A percentile compares a stretch with the other conserved stretches of the same genome.
phyloP scores from a whole-genome alignment of 2,888 invertebrate genomes.

The Tethea ocularis region DNA sequence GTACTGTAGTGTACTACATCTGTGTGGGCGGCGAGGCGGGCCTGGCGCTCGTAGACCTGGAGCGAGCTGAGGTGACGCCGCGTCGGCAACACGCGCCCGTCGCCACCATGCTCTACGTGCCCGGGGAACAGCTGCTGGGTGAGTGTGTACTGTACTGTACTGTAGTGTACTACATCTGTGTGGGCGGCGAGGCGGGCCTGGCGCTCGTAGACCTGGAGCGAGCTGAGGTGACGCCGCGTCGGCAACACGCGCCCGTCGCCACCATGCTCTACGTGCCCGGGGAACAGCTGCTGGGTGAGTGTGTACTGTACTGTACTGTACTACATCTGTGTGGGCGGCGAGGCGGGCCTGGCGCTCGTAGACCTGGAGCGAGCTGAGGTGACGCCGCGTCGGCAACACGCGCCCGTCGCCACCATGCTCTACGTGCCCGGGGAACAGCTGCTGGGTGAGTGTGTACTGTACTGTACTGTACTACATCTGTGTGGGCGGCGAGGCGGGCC shows the following conservation, averaged over 20 bases:
- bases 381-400: conserved; percentile 89
- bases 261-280: conserved; percentile 87
- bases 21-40: conserved; percentile 96
- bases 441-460: conserved; percentile 93
- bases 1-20: conserved; percentile 92
- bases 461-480: conserved; percentile 91
- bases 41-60: conserved; percentile 96
- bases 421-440: conserved; percentile 94
- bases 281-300: conserved; percentile 94
- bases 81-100: conserved; percentile 85
- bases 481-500: conserved; percentile 96
- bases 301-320: conserved; percentile 95
- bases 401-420: conserved; percentile 63
- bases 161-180: conserved; percentile 93
- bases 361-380: conserved; percentile 96
- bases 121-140: conserved; percentile 93
- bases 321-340: conserved; percentile 92
- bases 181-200: conserved; percentile 96
- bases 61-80: conserved; percentile 94
- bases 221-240: conserved; percentile 92
- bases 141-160: conserved; percentile 94
- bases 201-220: conserved; percentile 97
- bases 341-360: conserved; percentile 96
- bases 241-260: conserved; percentile 81
- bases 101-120: conserved; percentile 84